Base-by-base conservation (phyloP, 2,888 invertebrate species). In the Himalopsyche japonica region DNA sequence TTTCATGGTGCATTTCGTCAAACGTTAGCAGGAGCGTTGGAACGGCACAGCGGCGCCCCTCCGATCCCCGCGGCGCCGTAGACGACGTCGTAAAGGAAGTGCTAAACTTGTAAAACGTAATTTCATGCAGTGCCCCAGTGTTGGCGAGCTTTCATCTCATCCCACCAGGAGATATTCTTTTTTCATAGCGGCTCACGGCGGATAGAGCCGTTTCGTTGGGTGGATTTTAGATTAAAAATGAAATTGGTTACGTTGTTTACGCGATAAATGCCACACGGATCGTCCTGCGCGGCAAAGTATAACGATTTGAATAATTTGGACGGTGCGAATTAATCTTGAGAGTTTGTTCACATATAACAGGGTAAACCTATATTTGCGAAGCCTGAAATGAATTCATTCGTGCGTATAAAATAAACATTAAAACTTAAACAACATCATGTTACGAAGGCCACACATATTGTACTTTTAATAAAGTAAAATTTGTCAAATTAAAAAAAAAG, bases 21-120 rank as follows among this genome's bases (percentile, higher is more conserved):
- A 82, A 79, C 79, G 82, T 43, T 85, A 82, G 70, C 82, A 85
- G 85, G 80, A 30, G 64, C 81, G 49, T 12, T 79, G 82, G 78
- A 80, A 80, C 76, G 57, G 57, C 81, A 82, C 82, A 49, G 81
- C 80, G 82, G 80, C 77, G 37, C 76, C 80, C 81, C 82, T 80
- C 84, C 76, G 48, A 48, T 82, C 84, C 85, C 85, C 82, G 84
- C 82, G 77, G 85, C 82, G 84, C 80, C 82, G 76, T 84, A 85
- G 78, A 78, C 82, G 84, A 79, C 80, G 64, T 83, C 87, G 80
- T 86, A 85, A 86, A 87, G 87, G 87, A 87, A 86, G 87, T 85
- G 87, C 86, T 87, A 87, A 87, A 87, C 87, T 86, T 87, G 87
- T 87, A 87, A 87, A 87, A 82, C 87, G 87, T 87, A 87, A 87